phyloP scores from a whole-genome alignment of 1,140 invertebrate genomes.

The Magallana angulata region DNA sequence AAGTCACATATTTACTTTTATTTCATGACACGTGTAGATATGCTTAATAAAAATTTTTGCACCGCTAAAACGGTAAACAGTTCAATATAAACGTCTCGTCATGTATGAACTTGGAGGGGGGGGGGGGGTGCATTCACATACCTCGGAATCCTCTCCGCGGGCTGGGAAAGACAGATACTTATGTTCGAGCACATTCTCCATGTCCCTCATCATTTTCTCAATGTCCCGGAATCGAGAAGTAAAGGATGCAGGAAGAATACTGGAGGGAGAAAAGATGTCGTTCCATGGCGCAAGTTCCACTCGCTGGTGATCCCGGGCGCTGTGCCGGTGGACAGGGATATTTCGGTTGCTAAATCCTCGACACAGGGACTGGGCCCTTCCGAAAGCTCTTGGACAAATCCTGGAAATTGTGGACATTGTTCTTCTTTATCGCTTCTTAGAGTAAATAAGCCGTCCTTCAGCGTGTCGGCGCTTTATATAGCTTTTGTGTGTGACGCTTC shows the following conservation, averaged over 20 bases:
- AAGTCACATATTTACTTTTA: no score
- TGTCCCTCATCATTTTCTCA: conserved; percentile 15
- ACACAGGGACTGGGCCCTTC: background rate
- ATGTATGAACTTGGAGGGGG: no score
- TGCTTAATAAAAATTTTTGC: no score
- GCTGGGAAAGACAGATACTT: conserved; percentile 22
- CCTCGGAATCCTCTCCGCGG: background rate
- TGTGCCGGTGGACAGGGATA: background rate
- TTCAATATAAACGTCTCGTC: no score
- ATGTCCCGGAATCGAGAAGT: background rate
- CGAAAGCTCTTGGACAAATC: background rate
- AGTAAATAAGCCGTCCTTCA: background rate
- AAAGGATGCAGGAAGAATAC: background rate
- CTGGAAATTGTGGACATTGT: background rate
- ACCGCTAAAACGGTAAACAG: no score
- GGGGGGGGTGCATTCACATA: background rate
- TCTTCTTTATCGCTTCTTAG: background rate
- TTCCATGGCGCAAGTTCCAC: background rate
- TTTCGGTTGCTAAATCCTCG: background rate
- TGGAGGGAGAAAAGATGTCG: background rate
- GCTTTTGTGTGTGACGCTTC: background rate
- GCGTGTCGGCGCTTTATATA: background rate
- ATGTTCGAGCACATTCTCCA: conserved; percentile 17
- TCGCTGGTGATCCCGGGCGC: background rate
- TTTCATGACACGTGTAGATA: no score